These are phyloP conservation scores for Heliconius hortense DNA, from an alignment of 2,888 invertebrate species.

Conservation along the genomic window DNA sequence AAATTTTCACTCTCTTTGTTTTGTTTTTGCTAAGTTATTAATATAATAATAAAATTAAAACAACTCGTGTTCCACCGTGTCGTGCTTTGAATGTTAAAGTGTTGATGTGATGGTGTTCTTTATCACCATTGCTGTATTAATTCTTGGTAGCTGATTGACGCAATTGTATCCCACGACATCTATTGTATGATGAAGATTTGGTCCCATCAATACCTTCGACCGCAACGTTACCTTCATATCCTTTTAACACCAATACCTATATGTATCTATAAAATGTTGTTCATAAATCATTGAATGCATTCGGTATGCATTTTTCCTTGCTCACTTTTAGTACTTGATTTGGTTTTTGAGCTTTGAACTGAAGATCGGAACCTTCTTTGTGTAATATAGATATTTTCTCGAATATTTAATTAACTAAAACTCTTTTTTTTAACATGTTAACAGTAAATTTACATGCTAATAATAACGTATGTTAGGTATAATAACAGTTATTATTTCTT, in stretches of 20 bases:
- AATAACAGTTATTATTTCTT: background rate
- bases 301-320: background rate
- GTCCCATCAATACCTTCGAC: conserved; percentile 27
- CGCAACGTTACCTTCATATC: conserved; percentile 31
- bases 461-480: background rate
- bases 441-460: background rate
- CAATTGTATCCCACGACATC: conserved; percentile 37
- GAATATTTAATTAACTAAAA: background rate
- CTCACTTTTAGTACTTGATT: background rate
- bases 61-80: conserved; percentile 1
- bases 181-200: conserved; percentile 40
- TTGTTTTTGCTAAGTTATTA: background rate
- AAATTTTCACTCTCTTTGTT: background rate
- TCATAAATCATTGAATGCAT: background rate
- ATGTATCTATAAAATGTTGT: background rate
- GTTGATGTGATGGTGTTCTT: conserved; percentile 3
- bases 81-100: background rate
- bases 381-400: background rate
- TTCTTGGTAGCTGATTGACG: conserved; percentile 38
- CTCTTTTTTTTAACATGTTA: background rate
- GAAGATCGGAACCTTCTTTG: background rate
- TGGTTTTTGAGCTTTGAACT: background rate
- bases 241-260: conserved; percentile 3
- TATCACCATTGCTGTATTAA: background rate
- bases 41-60: background rate